Evolutionary conservation across 2,888 invertebrate species (phyloP).

Genomic region (Leucoptera coffeella): DNA sequence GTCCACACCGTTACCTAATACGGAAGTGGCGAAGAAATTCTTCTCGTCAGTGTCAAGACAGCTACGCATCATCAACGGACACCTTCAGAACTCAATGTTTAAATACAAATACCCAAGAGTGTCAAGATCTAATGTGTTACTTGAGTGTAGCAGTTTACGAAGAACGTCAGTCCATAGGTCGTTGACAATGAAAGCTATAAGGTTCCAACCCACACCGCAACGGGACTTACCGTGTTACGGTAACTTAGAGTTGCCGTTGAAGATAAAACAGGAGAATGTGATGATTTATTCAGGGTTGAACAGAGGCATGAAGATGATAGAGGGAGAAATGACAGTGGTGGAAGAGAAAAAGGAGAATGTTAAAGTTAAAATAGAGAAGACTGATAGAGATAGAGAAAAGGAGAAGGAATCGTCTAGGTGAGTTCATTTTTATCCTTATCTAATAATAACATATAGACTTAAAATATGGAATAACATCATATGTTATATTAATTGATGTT

Average conservation of each 20-base stretch:
- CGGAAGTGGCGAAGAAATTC: conserved; percentile 28
- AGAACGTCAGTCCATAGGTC: conserved; percentile 26
- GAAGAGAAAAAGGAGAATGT: no score
- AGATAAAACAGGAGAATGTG: conserved; percentile 29
- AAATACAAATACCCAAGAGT: conserved; percentile 41
- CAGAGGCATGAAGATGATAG: conserved; percentile 14
- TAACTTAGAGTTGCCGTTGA: conserved; percentile 35
- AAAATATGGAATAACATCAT: no score
- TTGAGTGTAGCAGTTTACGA: conserved; percentile 22
- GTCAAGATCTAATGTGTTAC: conserved; percentile 31
- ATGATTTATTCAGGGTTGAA: conserved; percentile 21
- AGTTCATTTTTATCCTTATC: no score
- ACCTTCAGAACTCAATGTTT: conserved; percentile 31
- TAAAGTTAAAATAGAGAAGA: conserved; percentile 8
- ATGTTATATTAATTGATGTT: no score
- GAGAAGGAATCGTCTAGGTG: conserved; percentile 17
- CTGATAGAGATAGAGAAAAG: conserved; percentile 11
- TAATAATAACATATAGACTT: no score
- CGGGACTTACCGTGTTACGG: conserved; percentile 42
- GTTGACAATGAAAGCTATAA: conserved; percentile 25
- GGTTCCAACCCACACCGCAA: conserved; percentile 30
- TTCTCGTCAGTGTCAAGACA: conserved; percentile 39
- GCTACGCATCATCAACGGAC: conserved; percentile 31
- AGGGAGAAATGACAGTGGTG: no score
- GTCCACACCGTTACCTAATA: conserved; percentile 17